Evolutionary conservation across 2,888 invertebrate species (phyloP), one percentile per base, ranked within the genome.

Genomic region (Sepiola atlantica): DNA sequence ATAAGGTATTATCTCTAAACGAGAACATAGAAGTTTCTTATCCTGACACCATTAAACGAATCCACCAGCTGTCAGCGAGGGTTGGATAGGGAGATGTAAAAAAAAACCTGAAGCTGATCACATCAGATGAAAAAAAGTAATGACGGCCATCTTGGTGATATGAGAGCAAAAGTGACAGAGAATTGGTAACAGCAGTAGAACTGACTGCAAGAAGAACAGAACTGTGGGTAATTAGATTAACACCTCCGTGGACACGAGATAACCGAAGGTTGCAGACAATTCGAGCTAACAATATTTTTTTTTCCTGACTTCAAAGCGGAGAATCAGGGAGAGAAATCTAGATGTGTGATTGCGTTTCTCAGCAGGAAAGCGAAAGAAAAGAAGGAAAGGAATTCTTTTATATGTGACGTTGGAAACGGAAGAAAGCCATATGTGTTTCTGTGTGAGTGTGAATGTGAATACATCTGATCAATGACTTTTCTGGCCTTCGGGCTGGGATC

Each of bases 1-100:
- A n/a, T 77, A 77, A n/a, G n/a, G n/a, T 16, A 77, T 77, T 77
- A 77, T 77, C 77, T 77, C 2, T 77, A 77, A 77, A 77, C 32
- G 77, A 77, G 77, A 77, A 77, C 77, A 77, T 77, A 77, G 77
- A 32, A 77, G 77, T 77, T 77, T 77, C 77, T 77, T n/a, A 77
- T 77, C 77, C 16, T 77, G 77, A n/a, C 77, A 77, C n/a, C 77
- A 77, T 77, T 32, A 32, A 77, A 77, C 16, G 77, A n/a, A n/a
- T 77, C 77, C 77, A 77, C 77, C 77, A 77, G 77, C 77, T 77
- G n/a, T 77, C 77, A 77, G 77, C 77, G n/a, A 77, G 77, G 77
- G 77, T 77, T 77, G n/a, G 77, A n/a, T 16, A 77, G 77, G 77
- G 77, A 77, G 77, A n/a, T 77, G 77, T 77, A 77, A 77, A 77